Conservation (phyloP, 1,140 invertebrate genomes). For the Drosophila cardini region DNA sequence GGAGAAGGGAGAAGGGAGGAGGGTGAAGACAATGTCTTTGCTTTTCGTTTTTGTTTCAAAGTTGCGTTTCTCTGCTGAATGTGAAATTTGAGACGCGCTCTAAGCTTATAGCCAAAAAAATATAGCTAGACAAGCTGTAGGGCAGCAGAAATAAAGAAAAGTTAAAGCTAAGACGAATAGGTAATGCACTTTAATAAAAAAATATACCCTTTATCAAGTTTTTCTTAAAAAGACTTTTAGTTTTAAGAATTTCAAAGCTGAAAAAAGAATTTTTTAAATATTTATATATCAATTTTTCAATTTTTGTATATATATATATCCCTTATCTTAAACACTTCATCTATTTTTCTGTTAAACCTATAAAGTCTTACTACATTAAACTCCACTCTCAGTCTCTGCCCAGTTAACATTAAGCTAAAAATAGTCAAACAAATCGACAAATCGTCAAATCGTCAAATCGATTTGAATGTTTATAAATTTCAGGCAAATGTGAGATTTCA, state of each 20-base stretch:
- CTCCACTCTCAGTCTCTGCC: background rate
- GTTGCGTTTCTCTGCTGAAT: constrained; percentile 52
- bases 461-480: constrained; percentile 70
- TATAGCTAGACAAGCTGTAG: constrained; percentile 29
- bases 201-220: too few relatives aligned
- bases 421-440: constrained; percentile 46
- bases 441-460: constrained; percentile 5
- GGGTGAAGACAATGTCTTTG: constrained; percentile 32
- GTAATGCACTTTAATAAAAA: constrained; percentile 5
- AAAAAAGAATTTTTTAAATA: too few relatives aligned
- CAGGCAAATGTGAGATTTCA: constrained; percentile 80
- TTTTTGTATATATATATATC: too few relatives aligned
- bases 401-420: constrained; percentile 41
- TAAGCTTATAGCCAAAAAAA: constrained; percentile 7
- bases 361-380: background rate
- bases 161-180: background rate
- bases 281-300: too few relatives aligned
- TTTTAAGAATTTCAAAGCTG: too few relatives aligned
- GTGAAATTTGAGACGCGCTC: constrained; percentile 65
- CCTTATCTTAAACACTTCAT: too few relatives aligned
- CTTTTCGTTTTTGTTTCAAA: constrained; percentile 45
- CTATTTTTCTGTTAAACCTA: too few relatives aligned
- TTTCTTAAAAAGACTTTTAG: too few relatives aligned
- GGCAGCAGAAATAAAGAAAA: background rate
- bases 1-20: too few relatives aligned